Evolutionary conservation across 2,888 invertebrate species (phyloP).

Genomic region (Phasia obesa): DNA sequence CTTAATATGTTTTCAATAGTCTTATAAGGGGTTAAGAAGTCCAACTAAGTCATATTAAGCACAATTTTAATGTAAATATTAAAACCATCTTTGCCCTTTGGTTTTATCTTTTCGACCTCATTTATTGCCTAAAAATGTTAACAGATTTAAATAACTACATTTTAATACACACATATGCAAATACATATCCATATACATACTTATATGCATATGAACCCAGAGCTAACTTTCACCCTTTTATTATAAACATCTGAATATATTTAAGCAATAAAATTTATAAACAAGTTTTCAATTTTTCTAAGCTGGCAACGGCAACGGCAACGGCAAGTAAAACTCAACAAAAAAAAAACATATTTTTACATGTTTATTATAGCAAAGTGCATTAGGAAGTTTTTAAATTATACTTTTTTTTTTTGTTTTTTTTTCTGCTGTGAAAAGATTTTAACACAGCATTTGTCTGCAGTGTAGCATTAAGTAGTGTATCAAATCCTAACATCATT

Average conservation of each 20-base stretch:
- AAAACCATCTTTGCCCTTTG: too few species aligned
- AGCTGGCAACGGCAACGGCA: background rate
- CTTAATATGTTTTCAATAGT: too few species aligned
- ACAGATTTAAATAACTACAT: too few species aligned
- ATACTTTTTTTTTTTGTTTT: background rate
- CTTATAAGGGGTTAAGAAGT: too few species aligned
- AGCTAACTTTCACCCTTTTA: background rate
- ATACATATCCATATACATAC: too few species aligned
- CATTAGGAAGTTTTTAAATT: constrained; percentile 40
- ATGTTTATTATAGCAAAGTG: constrained; percentile 7
- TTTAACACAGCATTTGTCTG: background rate
- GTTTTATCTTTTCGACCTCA: too few species aligned
- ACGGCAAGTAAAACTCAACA: background rate
- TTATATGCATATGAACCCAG: background rate
- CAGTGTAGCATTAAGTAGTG: background rate
- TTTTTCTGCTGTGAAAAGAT: background rate
- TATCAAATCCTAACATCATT: constrained; percentile 36
- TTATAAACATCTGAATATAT: background rate
- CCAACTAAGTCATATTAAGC: too few species aligned
- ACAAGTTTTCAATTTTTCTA: background rate
- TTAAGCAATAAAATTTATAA: background rate
- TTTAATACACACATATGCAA: too few species aligned
- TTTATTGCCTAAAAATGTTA: too few species aligned
- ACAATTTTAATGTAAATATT: too few species aligned
- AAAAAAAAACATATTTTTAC: background rate